Conservation (phyloP, 2,113 vertebrate genomes). For the Tetraodon nigroviridis region DNA sequence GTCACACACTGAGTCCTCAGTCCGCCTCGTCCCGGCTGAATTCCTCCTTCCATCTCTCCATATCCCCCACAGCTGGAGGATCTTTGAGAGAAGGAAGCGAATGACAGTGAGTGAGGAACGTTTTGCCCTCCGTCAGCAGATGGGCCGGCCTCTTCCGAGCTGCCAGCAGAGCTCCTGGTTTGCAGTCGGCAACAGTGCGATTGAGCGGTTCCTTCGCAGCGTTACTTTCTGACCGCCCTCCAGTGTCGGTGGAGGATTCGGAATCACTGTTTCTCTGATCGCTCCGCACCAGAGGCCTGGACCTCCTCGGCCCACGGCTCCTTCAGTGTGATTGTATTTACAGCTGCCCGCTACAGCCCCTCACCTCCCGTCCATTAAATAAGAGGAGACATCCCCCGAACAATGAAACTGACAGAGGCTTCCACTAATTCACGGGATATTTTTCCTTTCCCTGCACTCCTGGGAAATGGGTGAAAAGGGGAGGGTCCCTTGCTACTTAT, state of each 20-base stretch:
- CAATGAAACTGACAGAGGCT: constrained; percentile 64
- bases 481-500: constrained; percentile 1
- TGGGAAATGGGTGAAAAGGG: constrained; percentile 2
- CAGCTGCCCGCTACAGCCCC: constrained; percentile 50
- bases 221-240: constrained; percentile 47
- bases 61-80: constrained; percentile 19
- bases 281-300: constrained; percentile 25
- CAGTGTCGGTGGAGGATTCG: constrained; percentile 36
- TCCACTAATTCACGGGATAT: constrained; percentile 67
- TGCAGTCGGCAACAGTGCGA: too few relatives aligned
- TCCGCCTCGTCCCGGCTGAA: constrained; percentile 41
- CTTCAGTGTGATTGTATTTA: constrained; percentile 51
- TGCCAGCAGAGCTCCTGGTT: neutral
- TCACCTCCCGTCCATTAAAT: constrained; percentile 28
- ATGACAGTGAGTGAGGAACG: constrained; percentile 15
- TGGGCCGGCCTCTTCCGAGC: constrained; percentile 6
- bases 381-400: constrained; percentile 45
- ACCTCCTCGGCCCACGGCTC: constrained; percentile 5
- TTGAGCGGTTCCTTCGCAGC: constrained; percentile 30
- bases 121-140: neutral
- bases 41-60: constrained; percentile 35
- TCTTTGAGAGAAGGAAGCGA: constrained; percentile 1
- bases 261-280: constrained; percentile 59
- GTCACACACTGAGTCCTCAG: constrained; percentile 30
- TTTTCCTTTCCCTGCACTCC: constrained; percentile 37